These are phyloP conservation scores for Portunus trituberculatus DNA, from an alignment of 1,140 invertebrate genomes.

Conservation along the genomic window DNA sequence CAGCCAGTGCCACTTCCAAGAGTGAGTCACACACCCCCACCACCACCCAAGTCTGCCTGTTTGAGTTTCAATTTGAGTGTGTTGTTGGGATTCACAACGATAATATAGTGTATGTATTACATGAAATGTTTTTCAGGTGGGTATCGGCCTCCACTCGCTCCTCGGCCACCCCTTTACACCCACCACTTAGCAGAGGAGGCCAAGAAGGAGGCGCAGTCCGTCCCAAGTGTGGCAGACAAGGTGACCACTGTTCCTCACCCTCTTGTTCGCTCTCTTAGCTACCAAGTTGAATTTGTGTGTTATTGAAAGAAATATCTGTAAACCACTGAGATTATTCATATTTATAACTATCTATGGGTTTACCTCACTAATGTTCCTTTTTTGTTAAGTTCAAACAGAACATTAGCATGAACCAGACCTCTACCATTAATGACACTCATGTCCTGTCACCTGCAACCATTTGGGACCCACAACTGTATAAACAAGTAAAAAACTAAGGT, in stretches of 20 bases:
- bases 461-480: background rate
- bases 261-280: too few relatives aligned
- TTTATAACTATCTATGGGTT: background rate
- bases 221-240: conserved; percentile 67
- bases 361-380: too few relatives aligned
- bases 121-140: conserved; percentile 31
- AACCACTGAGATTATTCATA: background rate
- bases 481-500: too few relatives aligned
- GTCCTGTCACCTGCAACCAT: background rate
- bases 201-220: conserved; percentile 67
- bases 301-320: too few relatives aligned
- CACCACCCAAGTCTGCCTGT: background rate
- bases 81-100: too few relatives aligned
- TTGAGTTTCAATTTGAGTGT: background rate
- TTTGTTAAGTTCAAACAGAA: too few relatives aligned
- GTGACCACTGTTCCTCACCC: background rate
- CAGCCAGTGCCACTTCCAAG: conserved; percentile 44
- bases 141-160: conserved; percentile 61
- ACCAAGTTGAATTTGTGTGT: too few relatives aligned
- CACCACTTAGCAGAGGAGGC: conserved; percentile 66
- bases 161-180: conserved; percentile 62
- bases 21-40: background rate
- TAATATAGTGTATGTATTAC: too few relatives aligned
- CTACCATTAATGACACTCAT: too few relatives aligned
- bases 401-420: too few relatives aligned